A percentile compares a stretch with the other conserved stretches of the same genome.
These are phyloP conservation scores for Drosophila orosa DNA, from an alignment of 1,140 invertebrate genomes.

Conservation along the genomic window DNA sequence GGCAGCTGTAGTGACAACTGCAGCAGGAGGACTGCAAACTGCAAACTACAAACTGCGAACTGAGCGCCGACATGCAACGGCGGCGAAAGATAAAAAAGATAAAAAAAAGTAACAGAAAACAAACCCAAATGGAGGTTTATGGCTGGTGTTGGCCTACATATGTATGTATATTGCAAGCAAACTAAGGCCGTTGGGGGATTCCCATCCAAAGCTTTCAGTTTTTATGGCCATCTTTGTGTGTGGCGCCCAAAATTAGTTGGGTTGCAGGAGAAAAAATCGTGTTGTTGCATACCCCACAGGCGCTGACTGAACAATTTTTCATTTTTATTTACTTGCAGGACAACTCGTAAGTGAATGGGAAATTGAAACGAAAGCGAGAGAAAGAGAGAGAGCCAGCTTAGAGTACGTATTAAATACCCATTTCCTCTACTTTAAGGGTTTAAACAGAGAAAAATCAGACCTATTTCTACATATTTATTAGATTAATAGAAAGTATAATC, in stretches of 20 bases:
- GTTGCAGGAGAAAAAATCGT: not conserved
- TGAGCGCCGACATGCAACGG: slow-evolving; percentile 44
- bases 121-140: slow-evolving; percentile 44
- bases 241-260: slow-evolving; percentile 32
- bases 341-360: slow-evolving; percentile 44
- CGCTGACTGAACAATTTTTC: slow-evolving; percentile 12
- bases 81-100: slow-evolving; percentile 1
- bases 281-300: slow-evolving; percentile 13
- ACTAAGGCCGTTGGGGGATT: slow-evolving; percentile 13
- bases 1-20: slow-evolving; percentile 47
- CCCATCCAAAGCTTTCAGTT: slow-evolving; percentile 19
- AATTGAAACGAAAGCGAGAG: slow-evolving; percentile 20
- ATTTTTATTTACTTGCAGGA: slow-evolving; percentile 48
- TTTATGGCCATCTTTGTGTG: slow-evolving; percentile 42
- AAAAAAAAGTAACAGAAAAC: not conserved
- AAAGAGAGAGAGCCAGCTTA: slow-evolving; percentile 5
- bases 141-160: slow-evolving; percentile 46
- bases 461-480: not conserved
- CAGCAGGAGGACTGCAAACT: slow-evolving; percentile 18
- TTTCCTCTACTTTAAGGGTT: not conserved
- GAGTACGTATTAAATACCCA: slow-evolving; percentile 25
- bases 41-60: slow-evolving; percentile 23
- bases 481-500: too few relatives aligned
- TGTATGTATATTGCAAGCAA: slow-evolving; percentile 37
- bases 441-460: not conserved